Conservation (phyloP, 2,797 vertebrate genomes). For the Hirundo rustica region DNA sequence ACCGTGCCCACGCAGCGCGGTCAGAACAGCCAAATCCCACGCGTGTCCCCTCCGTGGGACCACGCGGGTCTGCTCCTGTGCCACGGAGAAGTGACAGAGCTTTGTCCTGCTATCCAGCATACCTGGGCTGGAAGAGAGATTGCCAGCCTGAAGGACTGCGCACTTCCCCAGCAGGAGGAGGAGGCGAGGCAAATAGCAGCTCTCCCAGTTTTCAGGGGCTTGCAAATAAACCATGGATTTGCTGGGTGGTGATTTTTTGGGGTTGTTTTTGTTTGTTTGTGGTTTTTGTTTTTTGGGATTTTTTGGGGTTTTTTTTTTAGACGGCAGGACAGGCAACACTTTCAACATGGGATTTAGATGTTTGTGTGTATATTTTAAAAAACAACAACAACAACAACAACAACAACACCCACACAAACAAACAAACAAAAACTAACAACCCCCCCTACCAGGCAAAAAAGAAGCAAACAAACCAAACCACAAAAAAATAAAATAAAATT, state of each 20-base stretch:
- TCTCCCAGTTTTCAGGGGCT: not conserved
- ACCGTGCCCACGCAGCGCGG: accelerated
- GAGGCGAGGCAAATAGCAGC: not conserved
- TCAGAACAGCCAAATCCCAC: not conserved
- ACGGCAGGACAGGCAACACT: not conserved
- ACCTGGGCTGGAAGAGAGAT: not conserved
- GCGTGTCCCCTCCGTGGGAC: not conserved
- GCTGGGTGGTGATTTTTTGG: not conserved
- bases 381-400: not conserved
- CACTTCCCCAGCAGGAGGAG: not conserved
- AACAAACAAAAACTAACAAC: too few species aligned
- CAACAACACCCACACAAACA: too few species aligned
- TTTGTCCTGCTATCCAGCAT: constrained; percentile 6
- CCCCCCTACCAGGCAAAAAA: not conserved
- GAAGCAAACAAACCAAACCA: not conserved
- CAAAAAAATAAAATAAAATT: not conserved
- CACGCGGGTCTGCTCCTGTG: accelerated
- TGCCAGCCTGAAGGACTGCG: not conserved
- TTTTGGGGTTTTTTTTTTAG: not conserved
- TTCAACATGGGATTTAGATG: not conserved
- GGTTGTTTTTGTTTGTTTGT: too few species aligned
- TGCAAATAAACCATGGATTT: not conserved
- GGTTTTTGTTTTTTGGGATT: too few species aligned
- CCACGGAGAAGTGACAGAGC: not conserved
- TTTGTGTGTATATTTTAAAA: not conserved